A percentile compares a stretch with the other conserved stretches of the same genome.
These are phyloP conservation scores for Amblyjoppa fuscipennis DNA, from an alignment of 2,888 invertebrate genomes.

Conservation along the genomic window DNA sequence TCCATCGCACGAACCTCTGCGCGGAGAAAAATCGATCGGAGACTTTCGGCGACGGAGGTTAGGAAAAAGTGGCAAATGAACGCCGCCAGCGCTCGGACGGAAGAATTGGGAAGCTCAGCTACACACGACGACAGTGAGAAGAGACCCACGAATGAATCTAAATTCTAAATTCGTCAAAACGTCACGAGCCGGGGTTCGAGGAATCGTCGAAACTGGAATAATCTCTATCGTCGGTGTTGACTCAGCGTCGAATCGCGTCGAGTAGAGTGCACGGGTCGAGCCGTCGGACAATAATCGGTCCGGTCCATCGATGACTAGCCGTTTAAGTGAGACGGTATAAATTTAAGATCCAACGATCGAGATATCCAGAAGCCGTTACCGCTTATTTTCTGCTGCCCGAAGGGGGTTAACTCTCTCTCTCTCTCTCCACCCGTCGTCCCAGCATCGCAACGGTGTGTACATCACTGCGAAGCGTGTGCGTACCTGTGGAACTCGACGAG, in stretches of 20 bases:
- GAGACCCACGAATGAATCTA: not conserved
- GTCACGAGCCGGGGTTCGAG: not conserved
- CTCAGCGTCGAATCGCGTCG: not conserved
- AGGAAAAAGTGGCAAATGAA: not conserved
- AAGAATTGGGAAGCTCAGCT: not conserved
- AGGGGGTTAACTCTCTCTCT: not conserved
- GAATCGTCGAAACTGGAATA: not conserved
- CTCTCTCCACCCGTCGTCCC: not conserved
- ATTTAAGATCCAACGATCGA: slow-evolving; percentile 12
- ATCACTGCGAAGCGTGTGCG: slow-evolving; percentile 5
- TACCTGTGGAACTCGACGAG: slow-evolving; percentile 64
- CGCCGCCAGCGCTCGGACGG: not conserved
- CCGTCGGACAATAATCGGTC: not conserved
- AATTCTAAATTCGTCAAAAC: not conserved
- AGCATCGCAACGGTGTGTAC: not conserved
- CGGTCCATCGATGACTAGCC: not conserved
- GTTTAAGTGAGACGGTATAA: not conserved
- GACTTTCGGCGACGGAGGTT: not conserved
- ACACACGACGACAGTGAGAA: not conserved
- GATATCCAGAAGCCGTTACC: slow-evolving; percentile 41
- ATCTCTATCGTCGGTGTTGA: not conserved
- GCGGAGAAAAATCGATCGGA: not conserved
- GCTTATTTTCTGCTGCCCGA: slow-evolving; percentile 11
- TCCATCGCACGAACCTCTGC: not conserved
- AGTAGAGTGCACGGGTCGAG: not conserved